A percentile compares a stretch with the other conserved stretches of the same genome.
Conservation (phyloP, 1,140 invertebrate genomes). For the Episyrphus balteatus region DNA sequence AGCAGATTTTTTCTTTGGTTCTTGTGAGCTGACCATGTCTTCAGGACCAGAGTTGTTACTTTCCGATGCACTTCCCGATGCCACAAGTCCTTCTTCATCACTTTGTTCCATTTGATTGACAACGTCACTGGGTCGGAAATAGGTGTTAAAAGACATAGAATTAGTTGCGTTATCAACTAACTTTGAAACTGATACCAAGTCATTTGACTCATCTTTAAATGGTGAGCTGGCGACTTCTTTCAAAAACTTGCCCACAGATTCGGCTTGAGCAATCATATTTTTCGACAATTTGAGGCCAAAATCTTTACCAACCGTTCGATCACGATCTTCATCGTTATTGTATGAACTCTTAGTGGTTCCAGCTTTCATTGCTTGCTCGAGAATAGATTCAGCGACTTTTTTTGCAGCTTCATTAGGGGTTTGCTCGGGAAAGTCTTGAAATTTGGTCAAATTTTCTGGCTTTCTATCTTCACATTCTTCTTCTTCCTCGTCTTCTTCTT, state of each 20-base stretch:
- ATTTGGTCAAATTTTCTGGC: constrained; percentile 3
- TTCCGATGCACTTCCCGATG: constrained; percentile 58
- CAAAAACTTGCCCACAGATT: constrained; percentile 28
- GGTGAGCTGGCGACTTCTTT: constrained; percentile 33
- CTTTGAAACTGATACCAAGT: constrained; percentile 65
- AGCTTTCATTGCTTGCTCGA: constrained; percentile 43
- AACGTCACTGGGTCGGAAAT: constrained; percentile 41
- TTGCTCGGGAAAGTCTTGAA: constrained; percentile 1
- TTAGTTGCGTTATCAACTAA: constrained; percentile 70
- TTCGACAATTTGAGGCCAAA: constrained; percentile 7
- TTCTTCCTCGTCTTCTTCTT: constrained; percentile 45
- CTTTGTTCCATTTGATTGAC: constrained; percentile 41
- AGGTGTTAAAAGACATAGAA: constrained; percentile 45
- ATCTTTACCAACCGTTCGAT: neutral
- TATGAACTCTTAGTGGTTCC: constrained; percentile 29
- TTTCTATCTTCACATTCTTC: constrained; percentile 55
- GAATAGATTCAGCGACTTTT: constrained; percentile 41
- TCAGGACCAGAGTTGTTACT: constrained; percentile 72
- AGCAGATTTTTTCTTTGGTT: constrained; percentile 72
- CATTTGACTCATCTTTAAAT: constrained; percentile 41
- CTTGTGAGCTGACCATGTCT: constrained; percentile 42
- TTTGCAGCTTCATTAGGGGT: constrained; percentile 29
- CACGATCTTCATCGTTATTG: neutral
- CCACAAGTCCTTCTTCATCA: constrained; percentile 63
- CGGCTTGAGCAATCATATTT: constrained; percentile 29